Conservation (phyloP, 1,140 invertebrate species). For the Pseudomyrmex gracilis region DNA sequence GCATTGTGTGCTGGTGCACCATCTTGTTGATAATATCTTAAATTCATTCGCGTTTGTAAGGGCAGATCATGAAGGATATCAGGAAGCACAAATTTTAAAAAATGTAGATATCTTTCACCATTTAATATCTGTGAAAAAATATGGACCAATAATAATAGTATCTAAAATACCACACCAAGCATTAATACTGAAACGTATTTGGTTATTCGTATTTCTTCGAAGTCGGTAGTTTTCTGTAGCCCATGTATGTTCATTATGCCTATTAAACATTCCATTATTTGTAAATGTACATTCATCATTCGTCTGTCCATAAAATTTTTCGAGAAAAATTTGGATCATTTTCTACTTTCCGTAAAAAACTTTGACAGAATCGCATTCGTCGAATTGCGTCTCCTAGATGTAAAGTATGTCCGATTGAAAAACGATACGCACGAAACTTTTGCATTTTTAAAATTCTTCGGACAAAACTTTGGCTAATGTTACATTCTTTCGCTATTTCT, state of each 20-base stretch:
- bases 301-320: constrained; percentile 4
- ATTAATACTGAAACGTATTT: constrained; percentile 13
- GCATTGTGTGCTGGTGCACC: background rate
- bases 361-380: background rate
- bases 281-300: constrained; percentile 7
- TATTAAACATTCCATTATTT: constrained; percentile 16
- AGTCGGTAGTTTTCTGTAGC: constrained; percentile 3
- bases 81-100: constrained; percentile 1
- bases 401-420: constrained; percentile 1
- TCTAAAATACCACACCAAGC: background rate
- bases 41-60: background rate
- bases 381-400: background rate
- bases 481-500: background rate
- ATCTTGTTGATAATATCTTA: constrained; percentile 22
- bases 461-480: no score
- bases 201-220: constrained; percentile 10
- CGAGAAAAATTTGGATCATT: background rate
- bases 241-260: constrained; percentile 8
- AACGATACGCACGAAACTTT: no score
- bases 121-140: constrained; percentile 19
- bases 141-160: constrained; percentile 1
- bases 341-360: background rate
- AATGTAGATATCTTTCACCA: background rate
- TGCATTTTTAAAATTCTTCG: no score
- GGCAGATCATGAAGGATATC: background rate